phyloP scores from a whole-genome alignment of 35 echinoderm and acorn worm genomes.

The Diadema setosum region DNA sequence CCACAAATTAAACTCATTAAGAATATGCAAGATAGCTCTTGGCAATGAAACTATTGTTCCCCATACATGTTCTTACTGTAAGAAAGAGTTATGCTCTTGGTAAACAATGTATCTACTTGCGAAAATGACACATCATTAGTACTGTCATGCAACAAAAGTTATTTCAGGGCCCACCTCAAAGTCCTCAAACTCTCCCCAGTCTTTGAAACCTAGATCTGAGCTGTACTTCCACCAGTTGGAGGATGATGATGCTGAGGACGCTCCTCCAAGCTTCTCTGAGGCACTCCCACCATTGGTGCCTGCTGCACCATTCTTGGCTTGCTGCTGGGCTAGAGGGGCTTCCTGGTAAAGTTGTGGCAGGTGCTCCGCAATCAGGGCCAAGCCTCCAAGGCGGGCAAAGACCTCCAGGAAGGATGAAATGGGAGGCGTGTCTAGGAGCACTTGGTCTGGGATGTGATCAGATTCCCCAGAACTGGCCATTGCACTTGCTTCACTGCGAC shows the following conservation, averaged over 20 bases:
- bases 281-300: not conserved
- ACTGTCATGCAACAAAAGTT: no score
- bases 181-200: slow-evolving; percentile 5
- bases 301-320: not conserved
- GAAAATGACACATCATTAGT: no score
- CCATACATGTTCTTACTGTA: no score
- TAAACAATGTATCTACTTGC: no score
- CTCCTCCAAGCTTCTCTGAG: not conserved
- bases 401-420: slow-evolving; percentile 93
- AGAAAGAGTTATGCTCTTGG: no score
- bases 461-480: not conserved
- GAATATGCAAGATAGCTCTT: no score
- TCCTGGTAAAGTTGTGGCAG: slow-evolving; percentile 53
- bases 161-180: not conserved
- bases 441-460: slow-evolving; percentile 32
- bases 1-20: no score
- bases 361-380: slow-evolving; percentile 96
- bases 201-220: not conserved
- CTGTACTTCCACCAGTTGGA: slow-evolving; percentile 27
- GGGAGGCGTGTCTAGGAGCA: slow-evolving; percentile 65
- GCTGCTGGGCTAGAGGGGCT: not conserved
- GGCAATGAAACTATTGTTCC: no score
- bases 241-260: not conserved
- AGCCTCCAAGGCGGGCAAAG: slow-evolving; percentile 90
- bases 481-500: not conserved